Evolutionary conservation across 1,140 invertebrate species (phyloP).

Genomic region (Micrasema minimum): DNA sequence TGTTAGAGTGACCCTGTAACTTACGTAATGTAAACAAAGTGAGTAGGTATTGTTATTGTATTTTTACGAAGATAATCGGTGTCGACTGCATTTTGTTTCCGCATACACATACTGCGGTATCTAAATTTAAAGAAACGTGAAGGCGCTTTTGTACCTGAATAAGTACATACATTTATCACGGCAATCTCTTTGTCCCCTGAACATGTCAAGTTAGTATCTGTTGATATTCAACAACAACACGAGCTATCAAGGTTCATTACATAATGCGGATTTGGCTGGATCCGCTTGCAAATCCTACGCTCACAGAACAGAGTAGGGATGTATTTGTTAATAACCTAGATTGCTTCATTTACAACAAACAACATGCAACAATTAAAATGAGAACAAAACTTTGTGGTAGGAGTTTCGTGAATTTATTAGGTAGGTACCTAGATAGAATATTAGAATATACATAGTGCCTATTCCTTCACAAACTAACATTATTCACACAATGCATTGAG

Average conservation of each 20-base stretch:
- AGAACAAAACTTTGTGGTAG: too few relatives aligned
- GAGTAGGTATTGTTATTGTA: too few relatives aligned
- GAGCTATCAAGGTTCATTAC: slow-evolving; percentile 30
- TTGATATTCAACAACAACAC: slow-evolving; percentile 20
- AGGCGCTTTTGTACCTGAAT: slow-evolving; percentile 2
- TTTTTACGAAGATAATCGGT: too few relatives aligned
- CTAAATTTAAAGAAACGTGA: background rate
- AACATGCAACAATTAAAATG: slow-evolving; percentile 23
- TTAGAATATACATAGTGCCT: too few relatives aligned
- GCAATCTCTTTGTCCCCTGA: slow-evolving; percentile 16
- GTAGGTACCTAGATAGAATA: too few relatives aligned
- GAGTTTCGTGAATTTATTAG: too few relatives aligned
- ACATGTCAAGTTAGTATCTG: slow-evolving; percentile 21
- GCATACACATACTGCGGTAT: background rate
- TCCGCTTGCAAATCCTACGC: slow-evolving; percentile 44
- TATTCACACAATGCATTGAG: too few relatives aligned
- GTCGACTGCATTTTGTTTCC: background rate
- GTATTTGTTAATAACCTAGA: slow-evolving; percentile 24
- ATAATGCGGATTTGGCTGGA: slow-evolving; percentile 42
- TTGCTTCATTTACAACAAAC: slow-evolving; percentile 24
- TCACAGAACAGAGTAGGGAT: background rate
- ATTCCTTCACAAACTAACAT: too few relatives aligned
- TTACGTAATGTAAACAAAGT: too few relatives aligned
- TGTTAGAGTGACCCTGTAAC: too few relatives aligned
- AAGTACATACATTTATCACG: slow-evolving; percentile 12